phyloP scores from a whole-genome alignment of 2,113 vertebrate genomes.

The Herpetotheres cachinnans region DNA sequence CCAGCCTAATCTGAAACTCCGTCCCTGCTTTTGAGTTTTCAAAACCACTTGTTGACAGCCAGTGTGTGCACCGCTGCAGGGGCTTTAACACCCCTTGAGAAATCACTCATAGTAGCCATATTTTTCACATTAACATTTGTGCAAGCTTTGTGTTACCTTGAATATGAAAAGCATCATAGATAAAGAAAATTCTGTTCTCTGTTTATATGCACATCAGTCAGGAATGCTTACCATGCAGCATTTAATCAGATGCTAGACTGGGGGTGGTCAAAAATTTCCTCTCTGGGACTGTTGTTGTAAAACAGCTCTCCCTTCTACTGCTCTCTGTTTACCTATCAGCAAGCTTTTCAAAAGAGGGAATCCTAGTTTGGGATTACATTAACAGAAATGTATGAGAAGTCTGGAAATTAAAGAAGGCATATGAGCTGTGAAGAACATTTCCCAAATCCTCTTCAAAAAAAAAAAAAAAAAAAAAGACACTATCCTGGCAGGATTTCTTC shows the following conservation, averaged over 20 bases:
- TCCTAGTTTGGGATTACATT: conserved; percentile 8
- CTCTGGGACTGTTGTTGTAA: neutral
- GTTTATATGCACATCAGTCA: conserved; percentile 10
- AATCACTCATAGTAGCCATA: neutral
- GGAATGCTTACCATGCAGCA: conserved; percentile 27
- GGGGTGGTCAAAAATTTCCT: conserved; percentile 29
- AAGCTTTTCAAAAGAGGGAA: neutral
- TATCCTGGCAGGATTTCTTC: neutral
- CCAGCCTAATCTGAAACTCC: neutral
- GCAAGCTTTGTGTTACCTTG: neutral
- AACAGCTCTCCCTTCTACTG: neutral
- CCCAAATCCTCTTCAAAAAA: neutral
- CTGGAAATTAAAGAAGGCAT: conserved; percentile 27
- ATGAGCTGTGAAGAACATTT: conserved; percentile 37
- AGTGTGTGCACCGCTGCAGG: neutral
- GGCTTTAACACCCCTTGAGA: neutral
- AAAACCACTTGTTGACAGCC: neutral
- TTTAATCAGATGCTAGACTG: conserved; percentile 29
- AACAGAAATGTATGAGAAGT: neutral
- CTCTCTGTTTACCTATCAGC: neutral
- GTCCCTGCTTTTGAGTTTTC: neutral
- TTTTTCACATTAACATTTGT: conserved; percentile 6
- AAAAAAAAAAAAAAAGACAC: neutral
- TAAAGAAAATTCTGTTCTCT: neutral
- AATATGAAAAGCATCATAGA: conserved; percentile 8